Evolutionary conservation across 2,888 invertebrate species (phyloP), one percentile per base, ranked within the genome.

Genomic region (Luperina nickerlii): DNA sequence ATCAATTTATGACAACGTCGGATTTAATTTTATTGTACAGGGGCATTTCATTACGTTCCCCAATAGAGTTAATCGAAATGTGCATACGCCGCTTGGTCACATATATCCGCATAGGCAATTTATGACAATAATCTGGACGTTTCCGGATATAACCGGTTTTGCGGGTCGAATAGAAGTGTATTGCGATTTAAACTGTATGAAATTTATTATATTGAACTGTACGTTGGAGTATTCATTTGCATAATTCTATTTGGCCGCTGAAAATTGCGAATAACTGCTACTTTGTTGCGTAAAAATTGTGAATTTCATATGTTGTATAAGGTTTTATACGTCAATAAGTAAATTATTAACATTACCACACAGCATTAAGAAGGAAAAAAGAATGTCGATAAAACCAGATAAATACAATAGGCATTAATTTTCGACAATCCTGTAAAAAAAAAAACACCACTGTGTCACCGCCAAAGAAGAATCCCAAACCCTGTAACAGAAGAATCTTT

Each of bases 91-190:
- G 72, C 71, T 85, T 79, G 88, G 85, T 85, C 90, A 85, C 79
- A 87, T 85, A 88, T 90, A 91, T 87, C 83, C 91, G 88, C 87
- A 89, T 86, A 89, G 90, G 88, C 90, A 94, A 96, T 96, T 95
- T 95, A 95, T 95, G 94, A 92, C 95, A 94, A 95, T 96, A 96
- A 96, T 95, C 94, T 94, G 94, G 84, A 92, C 91, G 87, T 91
- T 92, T 92, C 92, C 93, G 91, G 89, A 92, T 91, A 91, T 93
- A 92, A 92, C 92, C 92, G 91, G 93, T 91, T 94, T 92, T 83
- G 90, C 89, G 88, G 90, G 87, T 90, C 93, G 89, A 93, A 95
- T 94, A 93, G 93, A 94, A 93, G 91, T 92, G 91, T 91, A 92
- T 92, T 92, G 90, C 91, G 90, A 92, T 92, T 93, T 93, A 92